Base-by-base conservation (phyloP, 2,113 vertebrate species). In the Morone chrysops region DNA sequence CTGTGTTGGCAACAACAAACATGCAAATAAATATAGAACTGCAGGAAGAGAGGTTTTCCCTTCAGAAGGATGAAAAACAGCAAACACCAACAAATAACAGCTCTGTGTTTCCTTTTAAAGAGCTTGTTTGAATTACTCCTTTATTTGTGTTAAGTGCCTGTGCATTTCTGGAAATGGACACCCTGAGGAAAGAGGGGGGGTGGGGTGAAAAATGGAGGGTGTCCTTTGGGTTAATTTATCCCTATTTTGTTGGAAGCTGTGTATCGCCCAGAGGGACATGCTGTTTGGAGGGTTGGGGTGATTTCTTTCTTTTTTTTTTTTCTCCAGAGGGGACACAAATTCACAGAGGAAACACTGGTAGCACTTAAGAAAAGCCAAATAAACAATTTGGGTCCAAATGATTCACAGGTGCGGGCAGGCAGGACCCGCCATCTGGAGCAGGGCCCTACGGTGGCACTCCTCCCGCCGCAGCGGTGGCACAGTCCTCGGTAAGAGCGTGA, bases 361-460 rank as follows among this genome's bases (percentile, higher is more conserved):
- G 94, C 94, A 93, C 91, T 94, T 92, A 91, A 89, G 92, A 84
- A 92, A 92, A 94, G 83, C 94, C 92, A 95, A 95, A 96, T 94
- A 96, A 96, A 96, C 95, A 95, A 87, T 93, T 92, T 72, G 78
- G 90, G 80, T 61, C 91, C 87, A 95, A 96, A 97, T 96, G 91
- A 95, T 94, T 96, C 95, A 92, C 96, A 97, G 95, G 95, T 96
- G 95, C 84, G 87, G 93, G 85, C 85, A 85, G 71, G 72, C 83
- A 78, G 82, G 87, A 84, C 84, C 31, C 78, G 93, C 92, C 95
- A 93, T 96, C 94, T 95, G 92, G 59, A 81, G 80, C 84, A 8
- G 80, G 92, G 70, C 60, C 81, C 71, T 53, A 43, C 0, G 81
- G 4, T 95, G 95, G 93, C 89, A 84, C 73, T 25, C 54, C 51